Conservation (phyloP, 1,140 invertebrate species). For the Agrypnia vestita region DNA sequence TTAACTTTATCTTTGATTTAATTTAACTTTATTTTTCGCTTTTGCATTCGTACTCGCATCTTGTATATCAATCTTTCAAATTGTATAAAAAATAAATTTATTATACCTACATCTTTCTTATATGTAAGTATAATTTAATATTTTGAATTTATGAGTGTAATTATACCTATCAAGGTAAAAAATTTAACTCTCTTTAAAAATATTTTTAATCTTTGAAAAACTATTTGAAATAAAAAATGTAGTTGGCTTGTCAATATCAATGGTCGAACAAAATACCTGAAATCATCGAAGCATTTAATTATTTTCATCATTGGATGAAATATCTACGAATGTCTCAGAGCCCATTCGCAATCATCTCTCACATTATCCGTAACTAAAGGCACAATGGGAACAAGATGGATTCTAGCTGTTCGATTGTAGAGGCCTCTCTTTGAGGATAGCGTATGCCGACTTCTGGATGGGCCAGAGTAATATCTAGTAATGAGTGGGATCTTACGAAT, state of each 20-base stretch:
- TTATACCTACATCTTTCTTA: no score
- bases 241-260: background rate
- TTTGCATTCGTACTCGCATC: no score
- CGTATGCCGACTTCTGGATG: conserved; percentile 31
- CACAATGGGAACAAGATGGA: conserved; percentile 45
- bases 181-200: no score
- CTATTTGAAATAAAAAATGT: background rate
- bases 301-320: conserved; percentile 34
- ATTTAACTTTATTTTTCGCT: no score
- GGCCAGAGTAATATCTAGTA: no score
- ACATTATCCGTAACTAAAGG: conserved; percentile 37
- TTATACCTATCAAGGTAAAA: no score
- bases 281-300: conserved; percentile 55
- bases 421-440: conserved; percentile 37
- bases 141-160: no score
- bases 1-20: no score
- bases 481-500: no score
- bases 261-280: conserved; percentile 11
- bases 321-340: conserved; percentile 33
- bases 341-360: conserved; percentile 52
- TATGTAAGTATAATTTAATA: no score
- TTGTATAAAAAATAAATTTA: no score
- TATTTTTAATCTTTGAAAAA: conserved; percentile 1
- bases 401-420: conserved; percentile 38
- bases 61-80: no score